A percentile compares a stretch with the other conserved stretches of the same genome.
Conservation (phyloP, 2,888 invertebrate genomes). For the Dione vanillae region DNA sequence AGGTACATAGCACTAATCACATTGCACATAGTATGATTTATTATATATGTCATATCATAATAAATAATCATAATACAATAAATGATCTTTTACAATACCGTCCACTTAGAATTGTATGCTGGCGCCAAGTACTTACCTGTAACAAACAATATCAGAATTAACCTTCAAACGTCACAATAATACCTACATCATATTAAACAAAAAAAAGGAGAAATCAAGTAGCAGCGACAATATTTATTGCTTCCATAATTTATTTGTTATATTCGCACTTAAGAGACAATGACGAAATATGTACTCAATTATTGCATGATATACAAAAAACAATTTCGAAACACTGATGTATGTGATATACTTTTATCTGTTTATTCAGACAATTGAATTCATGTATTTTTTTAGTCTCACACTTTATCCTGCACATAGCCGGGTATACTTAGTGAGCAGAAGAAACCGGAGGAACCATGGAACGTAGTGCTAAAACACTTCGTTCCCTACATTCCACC, state of each 20-base stretch:
- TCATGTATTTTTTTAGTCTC: no score
- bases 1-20: not conserved
- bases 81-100: slow-evolving; percentile 16
- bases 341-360: no score
- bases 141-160: slow-evolving; percentile 40
- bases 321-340: not conserved
- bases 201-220: slow-evolving; percentile 1
- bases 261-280: not conserved
- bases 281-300: not conserved
- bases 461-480: no score
- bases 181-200: not conserved
- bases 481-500: no score
- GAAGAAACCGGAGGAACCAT: no score
- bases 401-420: no score
- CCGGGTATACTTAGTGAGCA: no score
- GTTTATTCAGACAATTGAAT: no score
- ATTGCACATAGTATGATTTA: not conserved
- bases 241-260: not conserved
- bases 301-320: not conserved
- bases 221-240: not conserved
- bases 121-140: slow-evolving; percentile 42
- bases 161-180: slow-evolving; percentile 33
- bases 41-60: not conserved
- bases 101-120: slow-evolving; percentile 23
- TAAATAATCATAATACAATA: not conserved